phyloP scores from a whole-genome alignment of 2,888 invertebrate species.

The Acleris literana region DNA sequence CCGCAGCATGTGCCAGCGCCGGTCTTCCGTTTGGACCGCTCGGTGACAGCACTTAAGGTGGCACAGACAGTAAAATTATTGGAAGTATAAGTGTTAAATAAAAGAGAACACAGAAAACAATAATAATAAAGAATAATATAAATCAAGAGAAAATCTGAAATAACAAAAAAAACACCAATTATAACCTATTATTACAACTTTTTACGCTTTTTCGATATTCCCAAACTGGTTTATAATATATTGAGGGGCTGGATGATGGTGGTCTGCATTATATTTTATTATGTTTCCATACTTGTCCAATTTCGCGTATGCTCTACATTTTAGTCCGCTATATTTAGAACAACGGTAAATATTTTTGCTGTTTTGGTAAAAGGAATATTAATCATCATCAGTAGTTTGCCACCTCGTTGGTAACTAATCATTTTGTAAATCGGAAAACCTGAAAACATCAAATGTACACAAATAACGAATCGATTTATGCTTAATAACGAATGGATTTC shows the following conservation, averaged over 20 bases:
- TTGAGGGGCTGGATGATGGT: conserved; percentile 5
- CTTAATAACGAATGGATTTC: no score
- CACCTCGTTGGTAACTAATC: background rate
- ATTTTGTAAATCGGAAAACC: background rate
- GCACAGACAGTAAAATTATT: no score
- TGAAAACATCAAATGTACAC: background rate
- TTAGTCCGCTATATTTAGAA: background rate
- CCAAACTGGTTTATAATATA: conserved; percentile 9
- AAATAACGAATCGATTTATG: background rate
- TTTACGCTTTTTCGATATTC: background rate
- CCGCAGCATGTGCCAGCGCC: no score
- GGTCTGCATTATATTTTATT: no score
- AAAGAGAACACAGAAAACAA: no score
- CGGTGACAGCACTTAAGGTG: no score
- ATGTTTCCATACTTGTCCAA: background rate
- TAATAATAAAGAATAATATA: no score
- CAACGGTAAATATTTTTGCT: conserved; percentile 5
- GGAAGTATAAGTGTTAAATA: no score
- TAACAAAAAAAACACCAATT: no score
- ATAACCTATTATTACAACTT: background rate
- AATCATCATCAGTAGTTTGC: background rate
- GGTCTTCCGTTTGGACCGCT: no score
- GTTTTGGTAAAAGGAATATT: background rate
- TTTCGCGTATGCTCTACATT: conserved; percentile 1
- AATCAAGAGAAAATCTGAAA: no score